These are phyloP conservation scores for Cheilosia pagana DNA, from an alignment of 2,888 invertebrate species.

Conservation along the genomic window DNA sequence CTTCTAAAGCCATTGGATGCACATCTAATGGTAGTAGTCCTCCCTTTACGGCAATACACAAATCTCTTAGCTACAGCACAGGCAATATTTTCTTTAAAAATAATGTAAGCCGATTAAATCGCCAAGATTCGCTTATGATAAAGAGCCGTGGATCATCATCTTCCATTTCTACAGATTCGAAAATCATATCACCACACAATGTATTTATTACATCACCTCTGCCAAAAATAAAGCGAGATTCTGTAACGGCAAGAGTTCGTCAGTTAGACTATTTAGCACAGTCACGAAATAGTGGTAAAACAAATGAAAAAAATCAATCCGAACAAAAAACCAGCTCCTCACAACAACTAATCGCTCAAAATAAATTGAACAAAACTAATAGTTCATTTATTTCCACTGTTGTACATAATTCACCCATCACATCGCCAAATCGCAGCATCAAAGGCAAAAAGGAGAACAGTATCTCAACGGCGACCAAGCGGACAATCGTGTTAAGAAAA, in stretches of 20 bases:
- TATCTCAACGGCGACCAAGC: constrained; percentile 62
- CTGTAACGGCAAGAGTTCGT: constrained; percentile 84
- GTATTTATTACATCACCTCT: constrained; percentile 82
- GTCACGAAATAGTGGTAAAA: constrained; percentile 78
- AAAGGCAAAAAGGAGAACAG: constrained; percentile 58
- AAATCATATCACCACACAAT: constrained; percentile 77
- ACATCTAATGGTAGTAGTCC: constrained; percentile 50
- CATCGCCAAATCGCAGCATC: constrained; percentile 64
- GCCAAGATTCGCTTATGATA: constrained; percentile 84
- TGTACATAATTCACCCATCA: constrained; percentile 68
- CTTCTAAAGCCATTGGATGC: constrained; percentile 34
- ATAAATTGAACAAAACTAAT: constrained; percentile 76
- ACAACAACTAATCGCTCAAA: constrained; percentile 56
- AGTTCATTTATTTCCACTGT: constrained; percentile 82
- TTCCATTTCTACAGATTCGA: constrained; percentile 82
- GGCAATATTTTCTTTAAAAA: constrained; percentile 80
- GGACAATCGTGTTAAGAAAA: constrained; percentile 55
- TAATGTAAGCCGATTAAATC: constrained; percentile 82
- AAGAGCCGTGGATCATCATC: constrained; percentile 81
- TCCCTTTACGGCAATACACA: constrained; percentile 83
- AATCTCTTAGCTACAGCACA: constrained; percentile 82
- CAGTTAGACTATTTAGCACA: constrained; percentile 84
- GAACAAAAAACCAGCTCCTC: constrained; percentile 32
- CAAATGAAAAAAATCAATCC: constrained; percentile 39
- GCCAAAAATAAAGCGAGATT: constrained; percentile 84